phyloP scores from a whole-genome alignment of 2,113 vertebrate genomes.

The Hipposideros armiger region DNA sequence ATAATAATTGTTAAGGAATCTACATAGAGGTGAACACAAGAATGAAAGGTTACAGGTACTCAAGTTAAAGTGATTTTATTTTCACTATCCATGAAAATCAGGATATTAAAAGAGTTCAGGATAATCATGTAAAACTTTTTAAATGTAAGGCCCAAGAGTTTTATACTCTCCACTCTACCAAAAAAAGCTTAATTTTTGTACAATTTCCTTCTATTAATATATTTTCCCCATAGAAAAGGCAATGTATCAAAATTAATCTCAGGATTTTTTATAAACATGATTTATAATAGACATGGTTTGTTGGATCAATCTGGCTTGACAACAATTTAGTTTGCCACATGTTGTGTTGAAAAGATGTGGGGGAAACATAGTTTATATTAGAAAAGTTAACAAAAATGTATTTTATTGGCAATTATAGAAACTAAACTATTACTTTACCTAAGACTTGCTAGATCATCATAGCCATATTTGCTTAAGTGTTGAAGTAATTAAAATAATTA shows the following conservation, averaged over 20 bases:
- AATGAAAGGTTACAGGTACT: not conserved
- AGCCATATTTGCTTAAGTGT: constrained; percentile 58
- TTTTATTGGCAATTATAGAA: constrained; percentile 75
- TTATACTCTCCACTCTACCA: not conserved
- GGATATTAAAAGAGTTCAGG: not conserved
- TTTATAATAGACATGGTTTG: constrained; percentile 59
- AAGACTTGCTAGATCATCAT: constrained; percentile 61
- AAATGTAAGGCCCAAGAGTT: not conserved
- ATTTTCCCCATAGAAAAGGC: not conserved
- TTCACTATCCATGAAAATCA: not conserved
- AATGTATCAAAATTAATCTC: constrained; percentile 56
- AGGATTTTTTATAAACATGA: constrained; percentile 65
- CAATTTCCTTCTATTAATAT: not conserved
- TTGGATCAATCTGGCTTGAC: constrained; percentile 56
- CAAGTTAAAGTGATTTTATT: not conserved
- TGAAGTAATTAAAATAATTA: constrained; percentile 22
- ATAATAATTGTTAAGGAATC: not conserved
- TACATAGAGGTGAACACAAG: not conserved
- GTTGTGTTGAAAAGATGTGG: constrained; percentile 71
- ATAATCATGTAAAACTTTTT: not conserved
- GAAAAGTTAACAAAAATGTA: constrained; percentile 80
- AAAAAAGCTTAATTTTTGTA: not conserved
- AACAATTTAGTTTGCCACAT: constrained; percentile 54
- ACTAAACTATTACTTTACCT: constrained; percentile 64
- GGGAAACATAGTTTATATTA: constrained; percentile 65